phyloP scores from a whole-genome alignment of 2,797 vertebrate genomes.

The Fringilla coelebs region DNA sequence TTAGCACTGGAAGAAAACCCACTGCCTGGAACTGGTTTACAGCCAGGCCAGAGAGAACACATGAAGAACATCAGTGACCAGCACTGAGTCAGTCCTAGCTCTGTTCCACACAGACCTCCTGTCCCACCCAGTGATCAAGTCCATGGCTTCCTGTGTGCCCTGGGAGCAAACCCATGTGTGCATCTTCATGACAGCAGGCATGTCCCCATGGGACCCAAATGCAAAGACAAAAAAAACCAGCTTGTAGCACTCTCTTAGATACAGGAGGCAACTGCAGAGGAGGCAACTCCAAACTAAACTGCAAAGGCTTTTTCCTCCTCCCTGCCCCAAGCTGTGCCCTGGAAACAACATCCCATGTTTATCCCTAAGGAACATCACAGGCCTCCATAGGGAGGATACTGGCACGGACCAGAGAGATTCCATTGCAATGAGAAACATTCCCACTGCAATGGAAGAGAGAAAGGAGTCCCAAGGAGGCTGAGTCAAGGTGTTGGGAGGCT shows the following conservation, averaged over 20 bases:
- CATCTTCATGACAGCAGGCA: neutral
- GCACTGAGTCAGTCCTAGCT: neutral
- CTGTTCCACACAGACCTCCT: neutral
- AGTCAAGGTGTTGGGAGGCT: neutral
- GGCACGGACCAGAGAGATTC: neutral
- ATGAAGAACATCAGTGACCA: neutral
- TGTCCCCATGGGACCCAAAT: accelerated
- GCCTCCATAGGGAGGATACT: neutral
- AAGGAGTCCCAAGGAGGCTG: neutral
- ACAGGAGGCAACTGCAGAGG: neutral
- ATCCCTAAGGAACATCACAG: neutral
- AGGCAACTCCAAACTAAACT: neutral
- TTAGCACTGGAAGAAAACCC: neutral
- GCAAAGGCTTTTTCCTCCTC: neutral
- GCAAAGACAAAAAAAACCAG: neutral
- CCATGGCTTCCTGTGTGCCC: neutral
- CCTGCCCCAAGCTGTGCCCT: neutral
- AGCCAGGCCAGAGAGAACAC: neutral
- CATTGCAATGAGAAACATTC: neutral
- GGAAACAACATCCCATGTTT: neutral
- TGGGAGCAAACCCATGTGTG: neutral
- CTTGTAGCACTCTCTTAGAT: neutral
- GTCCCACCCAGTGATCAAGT: neutral
- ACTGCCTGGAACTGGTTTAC: neutral
- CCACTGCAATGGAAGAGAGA: neutral